These are phyloP conservation scores for Metallyticus violacea DNA, from an alignment of 2,888 invertebrate species.

Conservation along the genomic window DNA sequence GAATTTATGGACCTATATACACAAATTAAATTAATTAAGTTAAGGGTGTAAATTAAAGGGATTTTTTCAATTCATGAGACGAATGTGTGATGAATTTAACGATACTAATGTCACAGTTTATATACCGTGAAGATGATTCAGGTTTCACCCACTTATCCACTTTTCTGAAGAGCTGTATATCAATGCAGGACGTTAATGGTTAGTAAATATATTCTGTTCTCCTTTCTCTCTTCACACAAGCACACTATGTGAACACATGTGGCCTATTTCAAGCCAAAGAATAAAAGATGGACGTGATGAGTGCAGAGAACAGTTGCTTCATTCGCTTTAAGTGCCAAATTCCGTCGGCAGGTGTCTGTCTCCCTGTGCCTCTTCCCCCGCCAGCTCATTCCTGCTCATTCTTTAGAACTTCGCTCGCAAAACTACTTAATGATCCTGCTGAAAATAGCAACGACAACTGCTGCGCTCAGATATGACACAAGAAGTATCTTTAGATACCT, in stretches of 20 bases:
- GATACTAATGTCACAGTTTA: no score
- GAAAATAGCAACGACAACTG: not conserved
- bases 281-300: not conserved
- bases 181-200: not conserved
- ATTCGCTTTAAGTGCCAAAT: not conserved
- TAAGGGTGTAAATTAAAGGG: no score
- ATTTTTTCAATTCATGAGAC: no score
- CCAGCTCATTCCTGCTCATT: no score
- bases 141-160: not conserved
- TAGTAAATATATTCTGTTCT: not conserved
- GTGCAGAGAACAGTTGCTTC: not conserved
- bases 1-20: no score
- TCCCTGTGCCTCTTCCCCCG: no score
- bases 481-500: not conserved
- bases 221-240: not conserved
- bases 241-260: not conserved
- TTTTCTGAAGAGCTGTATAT: not conserved
- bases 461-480: not conserved
- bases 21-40: no score
- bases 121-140: not conserved
- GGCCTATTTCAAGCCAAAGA: not conserved
- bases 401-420: not conserved
- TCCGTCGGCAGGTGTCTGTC: not conserved
- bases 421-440: not conserved
- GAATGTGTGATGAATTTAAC: no score